Percentiles rank a stretch among this genome's conserved stretches.
These are phyloP conservation scores for Ophioninae sp. DNA, from an alignment of 2,888 invertebrate species.

Conservation along the genomic window DNA sequence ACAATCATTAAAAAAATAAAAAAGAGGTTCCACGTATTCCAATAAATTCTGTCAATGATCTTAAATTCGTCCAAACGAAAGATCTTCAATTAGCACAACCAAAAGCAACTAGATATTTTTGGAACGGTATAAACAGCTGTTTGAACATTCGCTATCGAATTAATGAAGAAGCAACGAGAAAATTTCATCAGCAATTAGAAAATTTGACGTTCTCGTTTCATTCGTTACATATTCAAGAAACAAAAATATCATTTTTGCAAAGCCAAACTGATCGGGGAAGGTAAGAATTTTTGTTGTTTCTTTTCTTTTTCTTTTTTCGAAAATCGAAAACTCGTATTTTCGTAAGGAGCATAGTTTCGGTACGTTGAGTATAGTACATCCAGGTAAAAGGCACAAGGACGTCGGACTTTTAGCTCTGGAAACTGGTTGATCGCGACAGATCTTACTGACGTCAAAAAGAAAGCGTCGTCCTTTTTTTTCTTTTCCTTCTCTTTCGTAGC, in stretches of 20 bases:
- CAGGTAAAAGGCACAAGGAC: slow-evolving; percentile 44
- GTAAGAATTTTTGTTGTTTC: slow-evolving; percentile 32
- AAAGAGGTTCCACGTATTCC: too few species aligned
- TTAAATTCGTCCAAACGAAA: too few species aligned
- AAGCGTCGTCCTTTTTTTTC: slow-evolving; percentile 41
- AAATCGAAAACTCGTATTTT: slow-evolving; percentile 40
- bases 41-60: too few species aligned
- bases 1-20: background rate
- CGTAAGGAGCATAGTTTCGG: slow-evolving; percentile 32
- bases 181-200: background rate
- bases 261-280: background rate
- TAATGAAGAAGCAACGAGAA: background rate
- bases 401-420: slow-evolving; percentile 3
- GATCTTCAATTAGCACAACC: background rate
- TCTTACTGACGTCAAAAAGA: slow-evolving; percentile 34
- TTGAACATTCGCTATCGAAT: background rate
- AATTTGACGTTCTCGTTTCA: too few species aligned
- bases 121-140: too few species aligned
- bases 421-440: slow-evolving; percentile 28
- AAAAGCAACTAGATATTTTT: too few species aligned
- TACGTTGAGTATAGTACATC: slow-evolving; percentile 17
- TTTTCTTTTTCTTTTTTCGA: too few species aligned
- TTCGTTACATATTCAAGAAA: too few species aligned
- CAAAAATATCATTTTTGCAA: slow-evolving; percentile 14
- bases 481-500: background rate